Base-by-base conservation (phyloP, 2,888 invertebrate species). In the Tachina fera region DNA sequence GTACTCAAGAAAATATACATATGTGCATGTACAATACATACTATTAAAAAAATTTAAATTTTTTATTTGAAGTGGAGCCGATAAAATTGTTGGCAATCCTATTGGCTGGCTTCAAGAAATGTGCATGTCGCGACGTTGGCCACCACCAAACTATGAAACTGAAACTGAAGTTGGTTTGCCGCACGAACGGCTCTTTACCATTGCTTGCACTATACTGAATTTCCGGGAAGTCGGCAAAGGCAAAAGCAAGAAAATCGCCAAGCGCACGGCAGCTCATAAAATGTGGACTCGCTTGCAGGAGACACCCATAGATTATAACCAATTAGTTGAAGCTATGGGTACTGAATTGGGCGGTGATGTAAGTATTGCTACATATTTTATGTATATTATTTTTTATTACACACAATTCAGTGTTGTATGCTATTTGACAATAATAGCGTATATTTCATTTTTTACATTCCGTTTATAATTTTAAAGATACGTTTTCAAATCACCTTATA, bases 111-210 rank as follows among this genome's bases (percentile, higher is more conserved):
- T 99, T 76, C 97, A 97, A 92, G 99, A 99, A 93, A 95, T 98
- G 93, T 98, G 98, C 92, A 98, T 98, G 97, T 97, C 98, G 58
- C 95, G 97, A 75, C 96, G 98, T 89, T 97, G 98, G 97, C 98
- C 98, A 45, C 98, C 98, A 56, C 99, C 99, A 41, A 95, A 96
- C 41, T 99, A 99, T 92, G 97, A 97, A 89, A 97, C 97, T 89
- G 97, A 93, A 87, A 92, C 92, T 39, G 92, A 91, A 89, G 88
- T 91, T 92, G 95, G 98, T 56, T 94, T 98, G 83, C 98, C 98
- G 0, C 98, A 98, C 91, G 98, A 98, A 92, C 95, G 98, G 56
- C 96, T 97, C 88, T 99, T 99, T 91, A 97, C 98, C 0, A 98
- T 98, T 90, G 96, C 97, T 5, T 98, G 99, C 91, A 96, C 96